Conservation (phyloP, 1,140 invertebrate genomes). For the Cydia fagiglandana region DNA sequence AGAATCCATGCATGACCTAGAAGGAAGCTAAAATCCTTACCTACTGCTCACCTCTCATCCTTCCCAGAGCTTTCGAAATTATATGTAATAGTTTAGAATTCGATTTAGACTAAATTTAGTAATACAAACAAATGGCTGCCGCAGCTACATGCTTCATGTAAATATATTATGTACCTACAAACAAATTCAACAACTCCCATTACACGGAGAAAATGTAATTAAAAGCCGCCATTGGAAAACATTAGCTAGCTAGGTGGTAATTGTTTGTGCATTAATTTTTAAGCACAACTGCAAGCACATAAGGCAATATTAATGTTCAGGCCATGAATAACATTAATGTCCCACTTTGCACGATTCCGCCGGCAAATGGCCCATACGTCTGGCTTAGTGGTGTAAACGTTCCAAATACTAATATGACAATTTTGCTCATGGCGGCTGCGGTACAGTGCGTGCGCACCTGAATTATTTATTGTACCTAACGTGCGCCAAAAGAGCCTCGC, state of each 20-base stretch:
- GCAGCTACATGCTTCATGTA: no score
- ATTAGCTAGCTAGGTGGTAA: conserved; percentile 11
- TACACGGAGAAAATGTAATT: background rate
- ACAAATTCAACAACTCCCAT: background rate
- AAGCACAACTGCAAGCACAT: conserved; percentile 53
- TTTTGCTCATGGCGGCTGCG: conserved; percentile 42
- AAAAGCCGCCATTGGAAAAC: background rate
- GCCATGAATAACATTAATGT: conserved; percentile 62
- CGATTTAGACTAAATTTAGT: no score
- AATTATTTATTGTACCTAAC: conserved; percentile 20
- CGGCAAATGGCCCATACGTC: conserved; percentile 70
- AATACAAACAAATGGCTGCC: no score
- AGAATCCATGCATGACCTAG: no score
- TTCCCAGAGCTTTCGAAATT: no score
- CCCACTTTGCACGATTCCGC: conserved; percentile 58
- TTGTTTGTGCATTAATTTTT: conserved; percentile 53
- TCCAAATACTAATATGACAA: conserved; percentile 67
- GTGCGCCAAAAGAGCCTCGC: background rate
- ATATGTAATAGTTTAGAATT: no score
- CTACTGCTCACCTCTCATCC: no score
- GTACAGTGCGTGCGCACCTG: conserved; percentile 22
- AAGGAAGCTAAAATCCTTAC: no score
- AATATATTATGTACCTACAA: no score
- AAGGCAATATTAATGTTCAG: conserved; percentile 56
- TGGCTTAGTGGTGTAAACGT: conserved; percentile 69